Conservation (phyloP, 1,140 invertebrate species). For the Drosophila ficusphila region DNA sequence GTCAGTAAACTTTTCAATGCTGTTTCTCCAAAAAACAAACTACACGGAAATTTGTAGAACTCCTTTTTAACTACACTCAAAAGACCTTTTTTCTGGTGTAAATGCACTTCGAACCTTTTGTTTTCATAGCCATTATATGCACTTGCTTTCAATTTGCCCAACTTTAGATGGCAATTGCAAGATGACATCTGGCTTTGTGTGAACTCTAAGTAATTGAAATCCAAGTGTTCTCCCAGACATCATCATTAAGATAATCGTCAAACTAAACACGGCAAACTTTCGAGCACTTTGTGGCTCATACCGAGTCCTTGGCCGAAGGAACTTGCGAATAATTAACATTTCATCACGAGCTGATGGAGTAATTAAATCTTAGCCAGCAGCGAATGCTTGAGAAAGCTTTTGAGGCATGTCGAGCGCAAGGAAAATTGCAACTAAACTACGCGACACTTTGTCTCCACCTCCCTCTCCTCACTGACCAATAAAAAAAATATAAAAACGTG, state of each 20-base stretch:
- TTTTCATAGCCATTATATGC: slow-evolving; percentile 24
- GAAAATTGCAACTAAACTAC: slow-evolving; percentile 24
- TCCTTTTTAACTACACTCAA: background rate
- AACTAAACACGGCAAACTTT: slow-evolving; percentile 22
- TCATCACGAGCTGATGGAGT: slow-evolving; percentile 52
- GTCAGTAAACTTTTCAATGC: too few species aligned
- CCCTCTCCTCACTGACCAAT: slow-evolving; percentile 5
- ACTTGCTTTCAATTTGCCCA: slow-evolving; percentile 41
- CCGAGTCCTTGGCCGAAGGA: background rate
- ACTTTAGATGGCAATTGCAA: slow-evolving; percentile 34
- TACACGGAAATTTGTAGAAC: too few species aligned
- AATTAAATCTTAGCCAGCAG: slow-evolving; percentile 49
- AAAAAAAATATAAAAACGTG: slow-evolving; percentile 21
- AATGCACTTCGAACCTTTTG: slow-evolving; percentile 24
- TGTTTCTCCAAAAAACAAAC: too few species aligned
- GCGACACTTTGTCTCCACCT: background rate
- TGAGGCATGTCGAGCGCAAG: slow-evolving; percentile 6
- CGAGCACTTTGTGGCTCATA: slow-evolving; percentile 16
- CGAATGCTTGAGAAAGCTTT: background rate
- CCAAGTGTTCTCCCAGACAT: slow-evolving; percentile 39
- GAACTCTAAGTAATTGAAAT: slow-evolving; percentile 62
- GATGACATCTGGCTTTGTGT: slow-evolving; percentile 13
- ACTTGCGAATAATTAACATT: slow-evolving; percentile 42
- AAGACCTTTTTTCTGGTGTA: slow-evolving; percentile 1
- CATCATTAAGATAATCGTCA: slow-evolving; percentile 22